These are phyloP conservation scores for Drosophila pachea DNA, from an alignment of 1,140 invertebrate genomes.

Conservation along the genomic window DNA sequence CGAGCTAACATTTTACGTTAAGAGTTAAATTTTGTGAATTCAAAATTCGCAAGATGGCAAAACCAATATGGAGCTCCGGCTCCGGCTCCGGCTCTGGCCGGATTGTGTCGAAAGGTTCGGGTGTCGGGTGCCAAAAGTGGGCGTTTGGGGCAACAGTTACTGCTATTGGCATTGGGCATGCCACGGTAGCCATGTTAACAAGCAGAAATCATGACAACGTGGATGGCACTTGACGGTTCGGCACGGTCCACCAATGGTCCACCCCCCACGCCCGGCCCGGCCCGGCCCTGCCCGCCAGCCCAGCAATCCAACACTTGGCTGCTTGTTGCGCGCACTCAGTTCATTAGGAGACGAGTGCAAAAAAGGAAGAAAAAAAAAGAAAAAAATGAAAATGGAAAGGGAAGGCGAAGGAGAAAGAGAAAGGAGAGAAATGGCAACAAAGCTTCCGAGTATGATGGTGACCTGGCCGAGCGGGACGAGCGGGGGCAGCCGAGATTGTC, in stretches of 20 bases:
- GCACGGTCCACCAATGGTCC: conserved; percentile 10
- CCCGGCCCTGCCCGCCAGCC: neutral
- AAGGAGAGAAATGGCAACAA: conserved; percentile 32
- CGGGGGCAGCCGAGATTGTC: conserved; percentile 2
- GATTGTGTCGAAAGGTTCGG: neutral
- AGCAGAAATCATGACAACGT: conserved; percentile 75
- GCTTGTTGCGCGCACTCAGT: conserved; percentile 42
- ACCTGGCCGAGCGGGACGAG: neutral
- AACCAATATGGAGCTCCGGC: conserved; percentile 44
- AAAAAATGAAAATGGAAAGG: neutral
- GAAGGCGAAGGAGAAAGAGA: conserved; percentile 33
- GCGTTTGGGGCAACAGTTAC: neutral
- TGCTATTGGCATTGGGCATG: conserved; percentile 16
- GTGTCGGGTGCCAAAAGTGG: neutral
- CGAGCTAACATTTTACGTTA: conserved; percentile 55
- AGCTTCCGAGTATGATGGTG: neutral
- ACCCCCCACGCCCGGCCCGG: neutral
- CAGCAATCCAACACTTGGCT: neutral
- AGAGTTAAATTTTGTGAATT: conserved; percentile 76
- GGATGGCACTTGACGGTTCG: conserved; percentile 68
- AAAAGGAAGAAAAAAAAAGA: conserved; percentile 45
- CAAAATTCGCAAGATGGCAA: conserved; percentile 73
- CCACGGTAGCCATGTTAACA: conserved; percentile 74
- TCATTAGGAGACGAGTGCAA: conserved; percentile 71
- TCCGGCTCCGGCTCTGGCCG: neutral